Evolutionary conservation across 2,888 invertebrate genomes (phyloP), one percentile per base, ranked within the genome.

Genomic region (Heteromyza rotundicornis): DNA sequence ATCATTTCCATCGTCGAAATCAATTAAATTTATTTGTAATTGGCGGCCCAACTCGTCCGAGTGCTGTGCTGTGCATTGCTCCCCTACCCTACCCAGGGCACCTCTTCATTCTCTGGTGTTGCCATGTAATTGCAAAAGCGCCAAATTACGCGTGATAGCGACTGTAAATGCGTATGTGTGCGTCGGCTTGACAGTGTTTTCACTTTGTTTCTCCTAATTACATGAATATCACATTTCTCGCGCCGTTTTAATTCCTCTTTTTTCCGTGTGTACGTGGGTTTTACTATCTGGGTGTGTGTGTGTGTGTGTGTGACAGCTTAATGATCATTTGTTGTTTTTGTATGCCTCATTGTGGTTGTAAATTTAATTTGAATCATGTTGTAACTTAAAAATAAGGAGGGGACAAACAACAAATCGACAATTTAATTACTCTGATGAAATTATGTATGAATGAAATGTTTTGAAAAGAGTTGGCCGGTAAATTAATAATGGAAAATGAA

Each of bases 111-210:
- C 14, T 20, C 27, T n/a, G 56, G 20, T 57, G 56, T 57, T 57
- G 56, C 56, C 23, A 32, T 57, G 44, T 19, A 44, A 24, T 14
- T 54, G 20, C 17, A 53, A 40, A 14, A 14, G 40, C 40, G 40
- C 40, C 16, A 40, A 40, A n/a, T 17, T 47, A 14, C 14, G 47
- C 14, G 12, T 53, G 10, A 44, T 14, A 12, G 35, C 47, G 55
- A 19, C 16, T 10, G 14, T 22, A 24, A 53, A 19, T 50, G 1
- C 47, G 36, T 22, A 53, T 55, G 60, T 57, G 58, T 59, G 36
- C 56, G 50, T 40, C 36, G 61, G 55, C 55, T 16, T 27, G 51
- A 5, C 47, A 57, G 24, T 59, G 63, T 62, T 64, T 64, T 62
- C 60, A 53, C 68, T 62, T 64, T 17, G 35, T 35, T 22, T 54